A percentile compares a stretch with the other conserved stretches of the same genome.
phyloP scores from a whole-genome alignment of 2,797 vertebrate species.

The Argya squamiceps region DNA sequence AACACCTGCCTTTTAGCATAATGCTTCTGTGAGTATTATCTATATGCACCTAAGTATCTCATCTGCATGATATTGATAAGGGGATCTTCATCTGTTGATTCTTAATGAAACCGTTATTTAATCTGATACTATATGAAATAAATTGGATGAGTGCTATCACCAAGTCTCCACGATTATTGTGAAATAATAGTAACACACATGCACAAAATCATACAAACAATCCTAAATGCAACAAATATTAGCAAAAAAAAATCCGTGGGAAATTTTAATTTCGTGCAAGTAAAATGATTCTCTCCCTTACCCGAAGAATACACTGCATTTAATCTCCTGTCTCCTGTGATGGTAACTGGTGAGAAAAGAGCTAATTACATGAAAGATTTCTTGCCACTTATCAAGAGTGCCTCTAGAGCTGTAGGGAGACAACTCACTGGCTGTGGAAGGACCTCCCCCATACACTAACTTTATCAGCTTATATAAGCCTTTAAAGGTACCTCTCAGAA shows the following conservation, averaged over 20 bases:
- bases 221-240: conserved; percentile 30
- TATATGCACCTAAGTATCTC: background rate
- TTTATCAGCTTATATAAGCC: background rate
- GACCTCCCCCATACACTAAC: background rate
- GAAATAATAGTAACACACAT: conserved; percentile 27
- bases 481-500: background rate
- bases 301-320: background rate
- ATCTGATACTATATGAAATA: conserved; percentile 25
- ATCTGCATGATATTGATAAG: background rate
- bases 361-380: background rate
- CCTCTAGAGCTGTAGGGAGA: background rate
- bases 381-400: background rate
- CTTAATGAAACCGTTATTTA: conserved; percentile 29
- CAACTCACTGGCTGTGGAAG: background rate
- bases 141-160: conserved; percentile 24
- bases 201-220: background rate
- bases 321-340: background rate
- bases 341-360: background rate
- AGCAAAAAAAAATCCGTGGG: background rate
- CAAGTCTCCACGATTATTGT: conserved; percentile 19
- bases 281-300: conserved; percentile 34
- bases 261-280: conserved; percentile 44
- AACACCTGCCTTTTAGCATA: background rate
- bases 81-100: background rate
- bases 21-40: background rate